Evolutionary conservation across 2,797 vertebrate genomes (phyloP).

Genomic region (Premnoplex brunnescens): DNA sequence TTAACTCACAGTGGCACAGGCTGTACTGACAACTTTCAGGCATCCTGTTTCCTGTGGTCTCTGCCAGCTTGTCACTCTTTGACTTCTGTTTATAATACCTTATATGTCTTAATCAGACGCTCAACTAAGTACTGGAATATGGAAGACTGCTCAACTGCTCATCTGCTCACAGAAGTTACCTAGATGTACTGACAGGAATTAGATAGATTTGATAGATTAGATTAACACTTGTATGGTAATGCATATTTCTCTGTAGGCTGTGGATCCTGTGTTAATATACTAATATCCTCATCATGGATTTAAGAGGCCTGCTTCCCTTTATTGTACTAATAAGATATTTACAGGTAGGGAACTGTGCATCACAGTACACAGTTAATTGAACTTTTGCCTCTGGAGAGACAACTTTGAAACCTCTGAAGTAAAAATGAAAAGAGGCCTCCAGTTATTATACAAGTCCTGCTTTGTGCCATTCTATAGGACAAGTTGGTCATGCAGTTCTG

Average conservation of each 20-base stretch:
- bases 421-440: not conserved
- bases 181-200: not conserved
- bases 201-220: not conserved
- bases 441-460: not conserved
- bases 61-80: not conserved
- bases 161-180: not conserved
- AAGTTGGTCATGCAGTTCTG: not conserved
- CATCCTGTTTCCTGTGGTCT: not conserved
- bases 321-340: constrained; percentile 51
- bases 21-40: not conserved
- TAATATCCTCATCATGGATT: not conserved
- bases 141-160: not conserved
- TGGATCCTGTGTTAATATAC: constrained; percentile 10
- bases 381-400: constrained; percentile 14
- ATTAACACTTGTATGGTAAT: not conserved
- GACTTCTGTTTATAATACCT: not conserved
- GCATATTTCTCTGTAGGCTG: not conserved
- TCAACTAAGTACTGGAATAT: not conserved
- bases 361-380: not conserved
- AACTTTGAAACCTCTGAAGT: constrained; percentile 30
- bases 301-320: constrained; percentile 26
- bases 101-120: not conserved
- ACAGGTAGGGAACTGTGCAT: constrained; percentile 15
- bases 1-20: not conserved
- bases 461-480: not conserved